Conservation (phyloP, 2,888 invertebrate genomes). For the Tetranychus piercei region DNA sequence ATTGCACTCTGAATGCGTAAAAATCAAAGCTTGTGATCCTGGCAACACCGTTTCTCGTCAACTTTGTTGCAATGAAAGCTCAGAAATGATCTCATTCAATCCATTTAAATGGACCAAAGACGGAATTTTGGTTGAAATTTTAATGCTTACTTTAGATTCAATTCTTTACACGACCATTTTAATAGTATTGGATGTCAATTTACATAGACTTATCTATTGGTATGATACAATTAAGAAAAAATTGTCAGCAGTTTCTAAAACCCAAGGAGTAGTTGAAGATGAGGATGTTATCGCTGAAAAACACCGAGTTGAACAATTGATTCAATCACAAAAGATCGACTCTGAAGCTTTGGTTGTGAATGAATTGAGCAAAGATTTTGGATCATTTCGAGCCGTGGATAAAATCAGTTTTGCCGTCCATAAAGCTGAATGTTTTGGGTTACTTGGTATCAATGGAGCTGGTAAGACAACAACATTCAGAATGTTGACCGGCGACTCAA, state of each 20-base stretch:
- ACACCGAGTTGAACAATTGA: background rate
- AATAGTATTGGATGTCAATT: background rate
- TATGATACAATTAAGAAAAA: background rate
- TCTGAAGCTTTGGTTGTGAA: conserved; percentile 20
- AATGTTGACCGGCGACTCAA: conserved; percentile 25
- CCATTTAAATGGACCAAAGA: background rate
- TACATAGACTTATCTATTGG: background rate
- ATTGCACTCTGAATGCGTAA: background rate
- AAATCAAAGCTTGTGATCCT: background rate
- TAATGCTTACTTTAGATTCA: background rate
- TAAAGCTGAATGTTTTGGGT: conserved; percentile 26
- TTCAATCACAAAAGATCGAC: background rate
- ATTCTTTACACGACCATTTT: background rate
- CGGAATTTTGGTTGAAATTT: background rate
- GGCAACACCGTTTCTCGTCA: background rate
- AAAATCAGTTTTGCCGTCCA: conserved; percentile 25
- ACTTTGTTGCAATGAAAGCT: background rate
- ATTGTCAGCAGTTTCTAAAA: background rate
- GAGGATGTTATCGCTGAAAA: background rate
- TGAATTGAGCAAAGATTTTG: conserved; percentile 23
- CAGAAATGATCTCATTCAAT: background rate
- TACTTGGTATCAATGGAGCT: conserved; percentile 28
- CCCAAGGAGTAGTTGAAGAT: background rate
- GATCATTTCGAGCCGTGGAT: conserved; percentile 26
- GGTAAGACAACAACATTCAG: conserved; percentile 28